A percentile compares a stretch with the other conserved stretches of the same genome.
These are phyloP conservation scores for roundworm (Caenorhabditis elegans) DNA, from an alignment of 1,140 invertebrate genomes.

Conservation along the genomic window DNA sequence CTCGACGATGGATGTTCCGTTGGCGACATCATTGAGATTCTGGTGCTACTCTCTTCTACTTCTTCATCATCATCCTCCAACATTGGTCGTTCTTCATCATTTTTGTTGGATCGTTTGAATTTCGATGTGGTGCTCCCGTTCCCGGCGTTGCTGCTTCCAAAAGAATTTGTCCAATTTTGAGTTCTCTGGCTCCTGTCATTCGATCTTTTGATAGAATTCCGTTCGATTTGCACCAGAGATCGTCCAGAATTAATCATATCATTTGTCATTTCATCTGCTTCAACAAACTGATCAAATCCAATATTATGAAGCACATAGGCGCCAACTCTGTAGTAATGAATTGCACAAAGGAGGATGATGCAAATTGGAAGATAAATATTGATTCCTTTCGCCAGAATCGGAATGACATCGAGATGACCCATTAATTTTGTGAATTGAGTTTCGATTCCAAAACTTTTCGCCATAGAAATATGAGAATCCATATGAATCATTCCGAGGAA, in stretches of 20 bases:
- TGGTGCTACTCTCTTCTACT: neutral
- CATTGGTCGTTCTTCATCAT: constrained; percentile 7
- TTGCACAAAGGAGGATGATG: constrained; percentile 86
- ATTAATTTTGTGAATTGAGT: constrained; percentile 75
- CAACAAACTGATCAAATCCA: constrained; percentile 64
- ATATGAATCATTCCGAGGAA: constrained; percentile 95
- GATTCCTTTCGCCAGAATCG: constrained; percentile 94
- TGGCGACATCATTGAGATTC: neutral
- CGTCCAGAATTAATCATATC: constrained; percentile 54
- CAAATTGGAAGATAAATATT: constrained; percentile 98
- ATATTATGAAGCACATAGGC: constrained; percentile 58
- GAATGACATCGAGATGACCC: constrained; percentile 98
- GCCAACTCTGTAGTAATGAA: constrained; percentile 81
- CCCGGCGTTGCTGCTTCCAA: neutral
- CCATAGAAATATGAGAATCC: constrained; percentile 91
- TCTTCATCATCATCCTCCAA: neutral
- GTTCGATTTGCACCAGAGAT: constrained; percentile 41
- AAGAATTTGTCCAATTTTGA: neutral
- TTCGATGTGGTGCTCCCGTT: neutral
- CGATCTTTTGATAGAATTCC: constrained; percentile 33
- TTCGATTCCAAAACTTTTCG: constrained; percentile 68
- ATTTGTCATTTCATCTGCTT: constrained; percentile 63
- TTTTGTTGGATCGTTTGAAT: neutral
- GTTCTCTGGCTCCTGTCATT: neutral
- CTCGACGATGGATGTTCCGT: neutral